A percentile compares a stretch with the other conserved stretches of the same genome.
These are phyloP conservation scores for Lagorchestes hirsutus DNA, from an alignment of 2,797 vertebrate species.

Conservation along the genomic window DNA sequence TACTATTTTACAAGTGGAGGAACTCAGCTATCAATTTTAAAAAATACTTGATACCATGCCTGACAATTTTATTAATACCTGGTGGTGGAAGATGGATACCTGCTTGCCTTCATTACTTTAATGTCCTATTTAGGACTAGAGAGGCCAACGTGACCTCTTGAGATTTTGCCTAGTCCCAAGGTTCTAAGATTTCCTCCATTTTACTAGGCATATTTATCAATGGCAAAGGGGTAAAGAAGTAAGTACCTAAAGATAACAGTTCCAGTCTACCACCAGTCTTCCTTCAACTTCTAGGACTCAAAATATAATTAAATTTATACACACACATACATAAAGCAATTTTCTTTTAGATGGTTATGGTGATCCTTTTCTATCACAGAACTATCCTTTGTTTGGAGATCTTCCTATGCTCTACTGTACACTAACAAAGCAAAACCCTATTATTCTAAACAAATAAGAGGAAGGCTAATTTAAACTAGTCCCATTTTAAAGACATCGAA, in stretches of 20 bases:
- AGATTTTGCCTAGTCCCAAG: slow-evolving; percentile 15
- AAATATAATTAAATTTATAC: not conserved
- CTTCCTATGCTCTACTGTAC: slow-evolving; percentile 13
- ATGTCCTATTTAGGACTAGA: not conserved
- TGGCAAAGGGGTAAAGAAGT: not conserved
- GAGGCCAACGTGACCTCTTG: slow-evolving; percentile 24
- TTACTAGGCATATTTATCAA: slow-evolving; percentile 14
- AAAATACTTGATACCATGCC: slow-evolving; percentile 17
- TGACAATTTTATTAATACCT: slow-evolving; percentile 31
- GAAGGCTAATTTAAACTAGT: not conserved
- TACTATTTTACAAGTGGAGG: slow-evolving; percentile 43
- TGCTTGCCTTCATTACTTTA: not conserved
- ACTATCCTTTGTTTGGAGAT: slow-evolving; percentile 40
- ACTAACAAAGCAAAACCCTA: not conserved
- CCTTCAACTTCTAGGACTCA: slow-evolving; percentile 24
- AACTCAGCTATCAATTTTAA: slow-evolving; percentile 54
- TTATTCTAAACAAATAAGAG: not conserved
- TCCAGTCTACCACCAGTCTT: slow-evolving; percentile 12
- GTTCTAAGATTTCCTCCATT: slow-evolving; percentile 28
- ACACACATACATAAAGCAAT: not conserved
- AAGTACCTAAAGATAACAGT: slow-evolving; percentile 42
- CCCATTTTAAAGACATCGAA: not conserved
- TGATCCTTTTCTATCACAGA: slow-evolving; percentile 34
- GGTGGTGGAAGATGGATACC: not conserved
- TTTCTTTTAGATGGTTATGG: not conserved